These are phyloP conservation scores for Coturnix japonica DNA, from an alignment of 2,113 vertebrate species.

Conservation along the genomic window DNA sequence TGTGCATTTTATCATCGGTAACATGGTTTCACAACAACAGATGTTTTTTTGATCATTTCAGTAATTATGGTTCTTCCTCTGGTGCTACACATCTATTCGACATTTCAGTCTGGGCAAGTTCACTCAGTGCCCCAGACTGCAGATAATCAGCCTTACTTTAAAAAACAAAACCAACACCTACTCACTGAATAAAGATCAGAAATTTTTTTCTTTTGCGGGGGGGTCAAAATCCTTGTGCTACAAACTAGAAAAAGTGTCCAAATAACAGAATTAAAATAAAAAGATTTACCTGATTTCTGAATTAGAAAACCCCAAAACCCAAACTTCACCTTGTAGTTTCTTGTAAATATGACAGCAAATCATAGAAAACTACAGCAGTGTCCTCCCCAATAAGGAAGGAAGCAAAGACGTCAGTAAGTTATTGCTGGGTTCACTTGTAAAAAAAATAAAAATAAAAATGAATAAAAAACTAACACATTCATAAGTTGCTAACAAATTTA, in stretches of 20 bases:
- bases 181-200: background rate
- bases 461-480: conserved; percentile 62
- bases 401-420: conserved; percentile 53
- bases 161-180: background rate
- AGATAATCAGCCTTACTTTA: background rate
- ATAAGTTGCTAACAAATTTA: conserved; percentile 57
- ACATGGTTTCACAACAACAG: background rate
- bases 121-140: background rate
- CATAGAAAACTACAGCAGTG: conserved; percentile 66
- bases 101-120: background rate
- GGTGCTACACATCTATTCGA: background rate
- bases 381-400: background rate
- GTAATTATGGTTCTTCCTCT: background rate
- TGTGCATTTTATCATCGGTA: background rate
- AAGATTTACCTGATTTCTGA: background rate
- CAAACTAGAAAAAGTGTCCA: background rate
- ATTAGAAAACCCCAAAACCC: background rate
- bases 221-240: background rate
- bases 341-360: conserved; percentile 61
- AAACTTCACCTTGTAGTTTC: conserved; percentile 16
- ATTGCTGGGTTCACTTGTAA: conserved; percentile 39
- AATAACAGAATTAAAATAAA: background rate
- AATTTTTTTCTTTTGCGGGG: background rate
- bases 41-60: background rate
- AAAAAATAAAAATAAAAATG: too few species aligned